Evolutionary conservation across 37 sponge, comb jelly and placozoan species (phyloP).

Genomic region (Eunapius fragilis): DNA sequence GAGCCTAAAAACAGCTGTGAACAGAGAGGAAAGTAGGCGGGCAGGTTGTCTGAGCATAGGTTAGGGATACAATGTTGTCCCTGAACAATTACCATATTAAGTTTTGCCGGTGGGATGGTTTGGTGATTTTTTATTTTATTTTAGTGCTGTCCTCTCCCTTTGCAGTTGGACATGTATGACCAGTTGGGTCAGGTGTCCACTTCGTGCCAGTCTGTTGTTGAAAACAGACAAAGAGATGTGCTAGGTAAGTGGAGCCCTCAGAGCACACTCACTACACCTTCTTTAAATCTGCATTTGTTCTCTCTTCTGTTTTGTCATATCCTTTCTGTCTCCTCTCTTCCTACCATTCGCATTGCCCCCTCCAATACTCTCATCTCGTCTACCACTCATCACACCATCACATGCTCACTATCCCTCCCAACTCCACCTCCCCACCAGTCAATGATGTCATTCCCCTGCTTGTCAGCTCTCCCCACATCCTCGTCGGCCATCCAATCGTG

Average conservation of each 20-base stretch:
- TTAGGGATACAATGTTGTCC: no score
- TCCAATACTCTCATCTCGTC: no score
- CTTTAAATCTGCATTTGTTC: no score
- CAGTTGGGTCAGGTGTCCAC: conserved; percentile 49
- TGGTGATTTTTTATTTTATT: neutral
- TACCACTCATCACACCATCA: no score
- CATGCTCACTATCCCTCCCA: neutral
- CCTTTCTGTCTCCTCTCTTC: neutral
- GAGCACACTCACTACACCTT: no score
- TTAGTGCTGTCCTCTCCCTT: neutral
- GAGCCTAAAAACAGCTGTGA: no score
- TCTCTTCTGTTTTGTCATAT: no score
- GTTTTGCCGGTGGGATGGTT: no score
- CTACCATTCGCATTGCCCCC: neutral
- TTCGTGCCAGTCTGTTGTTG: conserved; percentile 11
- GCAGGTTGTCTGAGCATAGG: no score
- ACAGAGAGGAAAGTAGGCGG: no score
- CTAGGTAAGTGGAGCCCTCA: conserved; percentile 32
- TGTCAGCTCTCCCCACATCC: conserved; percentile 54
- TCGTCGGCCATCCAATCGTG: conserved; percentile 42
- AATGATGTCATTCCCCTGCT: conserved; percentile 76
- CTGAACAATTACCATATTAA: no score
- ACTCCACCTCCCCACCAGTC: conserved; percentile 21
- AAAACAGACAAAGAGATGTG: conserved; percentile 44
- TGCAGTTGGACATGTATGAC: conserved; percentile 66